Evolutionary conservation across 2,797 vertebrate species (phyloP).

Genomic region (Urocyon cinereoargenteus): DNA sequence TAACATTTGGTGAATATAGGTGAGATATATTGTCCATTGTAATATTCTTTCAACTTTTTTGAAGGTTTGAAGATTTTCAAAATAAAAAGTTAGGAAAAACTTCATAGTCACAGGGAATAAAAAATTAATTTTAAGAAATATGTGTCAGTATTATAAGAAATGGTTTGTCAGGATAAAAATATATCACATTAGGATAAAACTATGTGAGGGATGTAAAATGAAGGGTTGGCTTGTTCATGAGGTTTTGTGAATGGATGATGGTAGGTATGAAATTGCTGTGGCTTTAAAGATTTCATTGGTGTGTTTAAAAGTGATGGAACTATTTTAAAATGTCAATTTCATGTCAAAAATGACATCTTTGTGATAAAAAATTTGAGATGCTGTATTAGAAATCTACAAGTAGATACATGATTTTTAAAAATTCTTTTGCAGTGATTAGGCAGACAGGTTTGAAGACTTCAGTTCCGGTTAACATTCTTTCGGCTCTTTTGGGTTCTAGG

Average conservation of each 20-base stretch:
- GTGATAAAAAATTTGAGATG: conserved; percentile 21
- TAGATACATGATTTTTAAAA: not conserved
- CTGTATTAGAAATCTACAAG: not conserved
- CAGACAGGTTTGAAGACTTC: not conserved
- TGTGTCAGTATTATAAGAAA: conserved; percentile 38
- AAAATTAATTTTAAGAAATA: conserved; percentile 39
- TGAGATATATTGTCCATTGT: conserved; percentile 28
- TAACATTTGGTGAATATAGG: not conserved
- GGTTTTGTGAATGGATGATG: conserved; percentile 41
- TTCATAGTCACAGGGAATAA: conserved; percentile 1
- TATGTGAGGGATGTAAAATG: conserved; percentile 33
- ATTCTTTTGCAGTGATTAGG: not conserved
- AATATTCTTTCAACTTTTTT: conserved; percentile 49
- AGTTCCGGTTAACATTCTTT: conserved; percentile 14
- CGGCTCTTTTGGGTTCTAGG: not conserved
- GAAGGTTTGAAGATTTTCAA: conserved; percentile 15
- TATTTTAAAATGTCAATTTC: conserved; percentile 43
- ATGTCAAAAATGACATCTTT: conserved; percentile 16
- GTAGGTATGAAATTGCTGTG: not conserved
- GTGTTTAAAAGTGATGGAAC: not conserved
- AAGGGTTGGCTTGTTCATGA: not conserved
- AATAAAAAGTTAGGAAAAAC: not conserved
- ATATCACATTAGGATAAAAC: conserved; percentile 38
- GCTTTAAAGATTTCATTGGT: conserved; percentile 17
- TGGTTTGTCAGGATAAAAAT: conserved; percentile 51